Conservation (phyloP, 2,888 invertebrate species). For the Xylophagus ater region DNA sequence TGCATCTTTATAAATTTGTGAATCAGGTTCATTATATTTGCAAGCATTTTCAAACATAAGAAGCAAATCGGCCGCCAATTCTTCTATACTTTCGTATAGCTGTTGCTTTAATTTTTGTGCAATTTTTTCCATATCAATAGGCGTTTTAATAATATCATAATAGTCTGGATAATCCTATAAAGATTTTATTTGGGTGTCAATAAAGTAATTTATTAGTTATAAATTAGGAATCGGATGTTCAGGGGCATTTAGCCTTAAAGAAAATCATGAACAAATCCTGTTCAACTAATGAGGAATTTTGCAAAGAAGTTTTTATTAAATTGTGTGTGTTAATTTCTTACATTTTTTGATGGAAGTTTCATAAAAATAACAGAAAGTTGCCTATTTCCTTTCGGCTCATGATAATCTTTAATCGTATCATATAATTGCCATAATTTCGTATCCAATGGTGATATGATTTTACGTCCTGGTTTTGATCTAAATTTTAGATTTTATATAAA, state of each 20-base stretch:
- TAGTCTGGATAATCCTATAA: constrained; percentile 86
- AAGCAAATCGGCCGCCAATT: constrained; percentile 77
- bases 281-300: no score
- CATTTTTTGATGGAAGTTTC: constrained; percentile 82
- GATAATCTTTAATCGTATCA: constrained; percentile 80
- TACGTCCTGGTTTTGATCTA: constrained; percentile 20
- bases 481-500: background rate
- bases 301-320: no score
- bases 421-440: constrained; percentile 77
- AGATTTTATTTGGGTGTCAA: no score
- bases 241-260: no score
- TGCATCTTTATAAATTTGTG: constrained; percentile 94
- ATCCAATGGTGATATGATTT: constrained; percentile 49
- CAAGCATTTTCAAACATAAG: constrained; percentile 95
- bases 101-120: constrained; percentile 70
- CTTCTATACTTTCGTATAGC: constrained; percentile 70
- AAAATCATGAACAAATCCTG: no score
- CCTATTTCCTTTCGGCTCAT: constrained; percentile 71
- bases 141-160: constrained; percentile 91
- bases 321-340: constrained; percentile 38
- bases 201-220: no score
- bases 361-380: constrained; percentile 89
- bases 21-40: constrained; percentile 95
- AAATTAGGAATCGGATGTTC: no score
- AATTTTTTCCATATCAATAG: constrained; percentile 93